Evolutionary conservation across 2,888 invertebrate species (phyloP), one percentile per base, ranked within the genome.

Genomic region (Ferdinandea cuprea): DNA sequence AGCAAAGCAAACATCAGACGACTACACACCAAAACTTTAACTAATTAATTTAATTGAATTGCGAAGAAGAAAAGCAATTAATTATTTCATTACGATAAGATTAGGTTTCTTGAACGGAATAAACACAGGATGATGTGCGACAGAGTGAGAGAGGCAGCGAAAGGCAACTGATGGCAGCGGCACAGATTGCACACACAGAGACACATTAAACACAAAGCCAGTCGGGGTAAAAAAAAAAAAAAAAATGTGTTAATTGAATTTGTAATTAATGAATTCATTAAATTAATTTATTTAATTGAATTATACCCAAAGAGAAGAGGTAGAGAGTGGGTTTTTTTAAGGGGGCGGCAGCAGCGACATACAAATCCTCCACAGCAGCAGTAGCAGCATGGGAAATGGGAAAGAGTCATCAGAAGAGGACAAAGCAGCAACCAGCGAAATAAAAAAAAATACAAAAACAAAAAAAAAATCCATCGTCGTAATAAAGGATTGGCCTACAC

Each of bases 261-360:
- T 83, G 68, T 83, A 78, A 83, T 83, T 83, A 83, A 83, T 83
- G 83, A 78, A 78, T 83, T 83, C 83, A 83, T 83, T 83, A 83
- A 83, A 83, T 83, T 83, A 83, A 83, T 83, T 83, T 83, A 83
- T 83, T 83, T 83, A 83, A 83, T 83, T 83, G 77, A 77, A 77
- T 78, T 83, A n/a, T n/a, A 77, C 72, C 63, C 68, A 74, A 77
- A 54, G 63, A 25, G 42, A 54, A 5, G 44, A 21, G n/a, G 46
- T 48, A 35, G 46, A 50, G 30, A 25, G 50, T 50, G 19, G 17
- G 32, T n/a, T 11, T 5, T n/a, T 28, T 35, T 11, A 11, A 32
- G 28, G 40, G 8, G 9, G 56, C 11, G 6, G 3, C 19, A 9
- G 19, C 25, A 9, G 32, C 58, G 35, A 19, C 30, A 9, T 40